phyloP scores from a whole-genome alignment of 2,113 vertebrate genomes.

The Tringa solitaria region DNA sequence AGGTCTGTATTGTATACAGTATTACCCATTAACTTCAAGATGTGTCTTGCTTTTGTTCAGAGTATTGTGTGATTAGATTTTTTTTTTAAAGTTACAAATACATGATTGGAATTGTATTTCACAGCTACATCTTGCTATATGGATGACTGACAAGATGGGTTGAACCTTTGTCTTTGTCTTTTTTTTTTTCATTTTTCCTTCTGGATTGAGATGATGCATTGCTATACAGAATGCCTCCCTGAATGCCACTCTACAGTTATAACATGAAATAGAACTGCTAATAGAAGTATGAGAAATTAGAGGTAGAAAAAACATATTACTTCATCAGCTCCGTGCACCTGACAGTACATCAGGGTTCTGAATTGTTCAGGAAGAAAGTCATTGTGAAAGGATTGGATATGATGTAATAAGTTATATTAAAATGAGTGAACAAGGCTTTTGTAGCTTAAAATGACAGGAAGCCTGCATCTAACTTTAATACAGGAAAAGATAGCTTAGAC shows the following conservation, averaged over 20 bases:
- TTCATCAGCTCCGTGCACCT: background rate
- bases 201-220: constrained; percentile 33
- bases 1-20: constrained; percentile 46
- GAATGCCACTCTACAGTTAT: constrained; percentile 54
- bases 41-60: constrained; percentile 53
- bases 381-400: constrained; percentile 10
- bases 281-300: constrained; percentile 49
- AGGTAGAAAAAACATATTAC: constrained; percentile 28
- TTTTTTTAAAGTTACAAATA: constrained; percentile 43
- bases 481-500: background rate
- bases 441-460: background rate
- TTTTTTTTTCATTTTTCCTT: constrained; percentile 14
- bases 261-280: constrained; percentile 58
- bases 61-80: constrained; percentile 1
- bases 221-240: constrained; percentile 29
- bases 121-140: constrained; percentile 3
- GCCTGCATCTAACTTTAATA: background rate
- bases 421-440: background rate
- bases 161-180: constrained; percentile 28
- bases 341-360: background rate
- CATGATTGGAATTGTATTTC: constrained; percentile 50
- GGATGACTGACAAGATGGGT: constrained; percentile 43
- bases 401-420: constrained; percentile 7
- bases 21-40: constrained; percentile 52
- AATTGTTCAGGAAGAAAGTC: constrained; percentile 4